A percentile compares a stretch with the other conserved stretches of the same genome.
phyloP scores from a whole-genome alignment of 1,140 invertebrate genomes.

The Meloidogyne chitwoodi region DNA sequence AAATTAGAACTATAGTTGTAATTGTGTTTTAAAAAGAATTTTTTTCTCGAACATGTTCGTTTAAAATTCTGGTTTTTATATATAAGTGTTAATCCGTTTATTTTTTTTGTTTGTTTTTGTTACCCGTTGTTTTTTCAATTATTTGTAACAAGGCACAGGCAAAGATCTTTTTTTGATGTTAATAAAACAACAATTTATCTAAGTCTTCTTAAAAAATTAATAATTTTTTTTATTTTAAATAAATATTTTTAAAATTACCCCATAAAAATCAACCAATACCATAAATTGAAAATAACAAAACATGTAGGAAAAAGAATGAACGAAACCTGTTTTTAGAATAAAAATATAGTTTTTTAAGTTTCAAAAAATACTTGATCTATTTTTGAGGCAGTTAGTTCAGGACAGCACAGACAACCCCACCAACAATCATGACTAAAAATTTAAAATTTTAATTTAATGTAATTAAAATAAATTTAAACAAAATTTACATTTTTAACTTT shows the following conservation, averaged over 20 bases:
- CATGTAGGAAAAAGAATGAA: conserved; percentile 49
- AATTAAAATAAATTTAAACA: background rate
- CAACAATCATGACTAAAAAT: conserved; percentile 10
- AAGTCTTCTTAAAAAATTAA: background rate
- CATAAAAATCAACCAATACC: conserved; percentile 59
- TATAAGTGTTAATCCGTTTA: too few species aligned
- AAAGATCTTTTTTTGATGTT: too few species aligned
- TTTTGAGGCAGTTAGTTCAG: background rate
- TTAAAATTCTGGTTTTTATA: too few species aligned
- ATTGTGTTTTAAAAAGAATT: too few species aligned
- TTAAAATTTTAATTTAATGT: conserved; percentile 24
- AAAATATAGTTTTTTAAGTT: background rate
- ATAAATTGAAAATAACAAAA: conserved; percentile 57
- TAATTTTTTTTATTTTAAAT: too few species aligned
- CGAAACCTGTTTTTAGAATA: conserved; percentile 36
- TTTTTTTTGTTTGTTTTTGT: too few species aligned
- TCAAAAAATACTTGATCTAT: background rate
- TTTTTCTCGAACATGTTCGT: too few species aligned
- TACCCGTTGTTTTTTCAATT: too few species aligned
- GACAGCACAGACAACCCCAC: background rate
- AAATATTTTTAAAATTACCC: conserved; percentile 34
- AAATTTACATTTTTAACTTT: background rate
- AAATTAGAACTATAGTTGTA: too few species aligned
- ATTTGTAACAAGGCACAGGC: too few species aligned
- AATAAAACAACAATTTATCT: background rate